Conservation (phyloP, 1,140 invertebrate species). For the Holotrichia oblita region DNA sequence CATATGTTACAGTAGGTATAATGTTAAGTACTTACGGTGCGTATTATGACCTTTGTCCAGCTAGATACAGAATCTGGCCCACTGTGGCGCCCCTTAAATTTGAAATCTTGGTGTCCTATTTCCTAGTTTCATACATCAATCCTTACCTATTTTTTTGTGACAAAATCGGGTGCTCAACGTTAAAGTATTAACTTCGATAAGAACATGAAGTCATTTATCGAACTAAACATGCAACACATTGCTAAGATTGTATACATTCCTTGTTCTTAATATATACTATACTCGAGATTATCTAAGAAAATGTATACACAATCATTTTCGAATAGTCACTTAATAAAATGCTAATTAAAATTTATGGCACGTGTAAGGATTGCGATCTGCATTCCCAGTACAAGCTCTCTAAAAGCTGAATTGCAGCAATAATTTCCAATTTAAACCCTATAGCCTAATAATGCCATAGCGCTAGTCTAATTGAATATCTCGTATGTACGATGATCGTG, state of each 20-base stretch:
- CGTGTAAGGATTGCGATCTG: background rate
- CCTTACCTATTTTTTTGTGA: too few species aligned
- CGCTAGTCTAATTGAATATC: constrained; percentile 19
- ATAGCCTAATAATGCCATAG: constrained; percentile 19
- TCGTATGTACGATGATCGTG: background rate
- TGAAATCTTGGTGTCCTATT: too few species aligned
- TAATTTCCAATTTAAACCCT: constrained; percentile 28
- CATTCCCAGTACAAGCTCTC: constrained; percentile 23
- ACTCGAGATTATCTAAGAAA: too few species aligned
- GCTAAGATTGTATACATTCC: background rate
- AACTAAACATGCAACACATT: background rate
- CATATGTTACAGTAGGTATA: too few species aligned
- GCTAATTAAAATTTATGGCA: constrained; percentile 34
- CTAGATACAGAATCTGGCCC: too few species aligned
- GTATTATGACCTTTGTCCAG: too few species aligned
- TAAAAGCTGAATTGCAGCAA: constrained; percentile 25
- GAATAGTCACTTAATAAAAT: too few species aligned
- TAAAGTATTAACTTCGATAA: background rate
- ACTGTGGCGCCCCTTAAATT: too few species aligned
- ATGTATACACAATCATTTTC: background rate
- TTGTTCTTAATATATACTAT: too few species aligned
- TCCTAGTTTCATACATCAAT: too few species aligned
- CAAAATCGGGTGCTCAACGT: too few species aligned
- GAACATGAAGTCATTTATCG: constrained; percentile 10
- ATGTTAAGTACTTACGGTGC: too few species aligned